These are phyloP conservation scores for Alviniconcha strummeri DNA, from an alignment of 2,888 invertebrate species.

Conservation along the genomic window DNA sequence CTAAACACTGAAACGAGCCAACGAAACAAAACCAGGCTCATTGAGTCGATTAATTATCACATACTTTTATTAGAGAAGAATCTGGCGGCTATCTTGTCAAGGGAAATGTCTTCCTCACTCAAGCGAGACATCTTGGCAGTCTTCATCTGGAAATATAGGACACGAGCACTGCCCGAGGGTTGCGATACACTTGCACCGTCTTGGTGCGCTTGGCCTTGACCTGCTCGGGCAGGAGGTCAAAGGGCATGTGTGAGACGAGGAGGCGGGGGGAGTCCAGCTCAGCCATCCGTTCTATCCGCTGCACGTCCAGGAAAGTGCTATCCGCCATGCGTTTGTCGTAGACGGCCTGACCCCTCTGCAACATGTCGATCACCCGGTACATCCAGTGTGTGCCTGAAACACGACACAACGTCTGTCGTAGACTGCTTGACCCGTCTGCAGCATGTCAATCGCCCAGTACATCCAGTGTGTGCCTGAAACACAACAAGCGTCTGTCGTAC, in stretches of 20 bases:
- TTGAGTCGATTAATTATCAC: neutral
- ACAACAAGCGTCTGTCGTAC: neutral
- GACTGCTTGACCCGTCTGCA: neutral
- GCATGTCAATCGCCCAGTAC: conserved; percentile 8
- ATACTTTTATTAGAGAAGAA: conserved; percentile 1
- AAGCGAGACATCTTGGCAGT: neutral
- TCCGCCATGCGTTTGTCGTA: neutral
- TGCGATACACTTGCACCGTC: conserved; percentile 32
- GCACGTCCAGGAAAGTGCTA: conserved; percentile 13
- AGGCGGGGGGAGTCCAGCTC: conserved; percentile 27
- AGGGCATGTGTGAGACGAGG: conserved; percentile 23
- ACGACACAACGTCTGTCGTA: neutral
- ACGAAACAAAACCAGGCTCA: too few species aligned
- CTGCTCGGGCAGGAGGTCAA: conserved; percentile 16
- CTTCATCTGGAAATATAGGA: conserved; percentile 9
- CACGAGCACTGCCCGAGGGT: conserved; percentile 24
- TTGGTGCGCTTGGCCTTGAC: conserved; percentile 26
- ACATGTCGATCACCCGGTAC: conserved; percentile 28
- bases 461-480: conserved; percentile 20
- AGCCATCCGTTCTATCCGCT: neutral
- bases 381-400: conserved; percentile 29
- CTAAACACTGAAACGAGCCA: too few species aligned
- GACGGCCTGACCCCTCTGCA: neutral
- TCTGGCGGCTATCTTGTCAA: neutral
- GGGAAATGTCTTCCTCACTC: too few species aligned